A percentile compares a stretch with the other conserved stretches of the same genome.
Conservation (phyloP, 2,797 vertebrate genomes). For the Epinephelus awoara region DNA sequence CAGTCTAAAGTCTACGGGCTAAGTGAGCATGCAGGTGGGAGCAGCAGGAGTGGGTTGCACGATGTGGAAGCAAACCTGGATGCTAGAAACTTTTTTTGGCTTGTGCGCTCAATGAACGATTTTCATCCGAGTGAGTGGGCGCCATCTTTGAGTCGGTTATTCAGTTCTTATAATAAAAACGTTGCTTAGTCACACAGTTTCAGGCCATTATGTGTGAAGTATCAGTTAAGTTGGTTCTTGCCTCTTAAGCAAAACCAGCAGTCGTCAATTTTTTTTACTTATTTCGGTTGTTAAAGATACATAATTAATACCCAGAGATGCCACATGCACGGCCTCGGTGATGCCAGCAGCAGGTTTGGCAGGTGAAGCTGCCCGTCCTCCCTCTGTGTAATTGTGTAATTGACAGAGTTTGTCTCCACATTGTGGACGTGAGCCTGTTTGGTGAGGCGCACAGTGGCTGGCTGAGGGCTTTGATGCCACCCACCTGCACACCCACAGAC, state of each 20-base stretch:
- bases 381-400: slow-evolving; percentile 17
- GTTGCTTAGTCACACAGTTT: neutral
- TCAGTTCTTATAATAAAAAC: neutral
- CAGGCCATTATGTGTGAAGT: neutral
- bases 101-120: neutral
- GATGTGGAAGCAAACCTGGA: neutral
- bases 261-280: neutral
- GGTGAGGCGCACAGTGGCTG: slow-evolving; percentile 28
- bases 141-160: neutral
- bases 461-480: slow-evolving; percentile 31
- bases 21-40: neutral
- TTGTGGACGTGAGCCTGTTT: slow-evolving; percentile 27
- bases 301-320: neutral
- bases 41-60: no score
- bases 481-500: slow-evolving; percentile 45
- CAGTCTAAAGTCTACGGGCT: neutral
- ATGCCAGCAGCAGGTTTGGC: slow-evolving; percentile 20
- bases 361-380: slow-evolving; percentile 33
- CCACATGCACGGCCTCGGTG: neutral
- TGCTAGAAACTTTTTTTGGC: neutral
- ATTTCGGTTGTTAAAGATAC: neutral
- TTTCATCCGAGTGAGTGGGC: neutral
- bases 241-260: slow-evolving; percentile 1
- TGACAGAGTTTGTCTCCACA: slow-evolving; percentile 25
- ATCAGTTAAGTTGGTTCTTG: neutral